Evolutionary conservation across 2,797 vertebrate genomes (phyloP).

Genomic region (Diplodus sargus): DNA sequence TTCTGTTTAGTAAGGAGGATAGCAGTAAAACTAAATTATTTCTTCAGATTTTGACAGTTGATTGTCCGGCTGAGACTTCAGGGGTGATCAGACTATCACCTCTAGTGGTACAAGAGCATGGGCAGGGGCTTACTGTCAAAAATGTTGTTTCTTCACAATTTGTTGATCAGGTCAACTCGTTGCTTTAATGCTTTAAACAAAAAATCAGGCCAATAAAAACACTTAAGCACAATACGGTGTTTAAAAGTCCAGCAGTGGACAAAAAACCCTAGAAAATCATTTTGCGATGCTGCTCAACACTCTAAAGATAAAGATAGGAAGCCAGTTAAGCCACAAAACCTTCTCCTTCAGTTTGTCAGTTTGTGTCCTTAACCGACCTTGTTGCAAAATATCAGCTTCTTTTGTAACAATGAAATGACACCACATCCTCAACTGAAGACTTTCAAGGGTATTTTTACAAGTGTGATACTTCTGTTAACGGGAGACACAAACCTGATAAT

Average conservation of each 20-base stretch:
- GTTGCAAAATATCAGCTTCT: conserved; percentile 16
- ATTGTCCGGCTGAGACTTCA: too few relatives aligned
- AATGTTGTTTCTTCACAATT: too few relatives aligned
- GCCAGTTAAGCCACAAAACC: background rate
- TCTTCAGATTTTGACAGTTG: too few relatives aligned
- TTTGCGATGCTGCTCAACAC: background rate
- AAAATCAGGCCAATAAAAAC: background rate
- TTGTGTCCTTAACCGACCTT: background rate
- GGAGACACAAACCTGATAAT: conserved; percentile 36
- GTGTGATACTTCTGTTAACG: conserved; percentile 27
- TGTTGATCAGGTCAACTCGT: too few relatives aligned
- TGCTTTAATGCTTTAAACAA: too few relatives aligned
- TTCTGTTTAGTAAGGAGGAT: too few relatives aligned
- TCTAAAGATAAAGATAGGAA: background rate
- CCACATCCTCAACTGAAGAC: background rate
- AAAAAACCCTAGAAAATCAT: background rate
- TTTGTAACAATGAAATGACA: conserved; percentile 16
- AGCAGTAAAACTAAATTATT: too few relatives aligned
- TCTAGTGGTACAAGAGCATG: too few relatives aligned
- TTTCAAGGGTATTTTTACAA: background rate
- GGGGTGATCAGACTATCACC: too few relatives aligned
- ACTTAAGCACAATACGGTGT: background rate
- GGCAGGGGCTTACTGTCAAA: too few relatives aligned
- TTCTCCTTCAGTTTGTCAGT: background rate
- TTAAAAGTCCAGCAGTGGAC: background rate